Percentiles rank a stretch among this genome's conserved stretches.
phyloP scores from a whole-genome alignment of 1,140 invertebrate species.

The Anthonomus grandis region DNA sequence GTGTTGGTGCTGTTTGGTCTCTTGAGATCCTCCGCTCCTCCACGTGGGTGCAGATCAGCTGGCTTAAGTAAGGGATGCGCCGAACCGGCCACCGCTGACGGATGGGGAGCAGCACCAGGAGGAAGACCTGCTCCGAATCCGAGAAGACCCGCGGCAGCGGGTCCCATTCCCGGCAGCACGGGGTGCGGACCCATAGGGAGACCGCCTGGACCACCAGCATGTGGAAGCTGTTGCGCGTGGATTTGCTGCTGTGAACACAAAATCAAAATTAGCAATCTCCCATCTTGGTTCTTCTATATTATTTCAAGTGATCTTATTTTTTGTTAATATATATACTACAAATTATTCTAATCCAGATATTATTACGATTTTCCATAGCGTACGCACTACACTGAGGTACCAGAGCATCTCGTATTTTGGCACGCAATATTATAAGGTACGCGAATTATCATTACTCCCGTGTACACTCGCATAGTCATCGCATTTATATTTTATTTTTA shows the following conservation, averaged over 20 bases:
- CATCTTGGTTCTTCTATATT: neutral
- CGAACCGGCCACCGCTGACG: conserved; percentile 50
- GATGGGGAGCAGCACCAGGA: conserved; percentile 51
- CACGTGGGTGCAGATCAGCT: conserved; percentile 60
- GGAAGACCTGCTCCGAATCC: conserved; percentile 52
- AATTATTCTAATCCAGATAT: too few relatives aligned
- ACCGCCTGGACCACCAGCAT: conserved; percentile 65
- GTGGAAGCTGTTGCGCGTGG: conserved; percentile 83
- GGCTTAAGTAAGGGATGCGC: conserved; percentile 58
- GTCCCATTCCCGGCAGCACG: conserved; percentile 56
- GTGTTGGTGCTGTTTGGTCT: conserved; percentile 44
- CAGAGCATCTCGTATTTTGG: too few relatives aligned
- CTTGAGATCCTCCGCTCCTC: conserved; percentile 43
- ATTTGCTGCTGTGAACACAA: conserved; percentile 68
- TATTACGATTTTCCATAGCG: too few relatives aligned
- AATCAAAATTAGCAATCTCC: neutral
- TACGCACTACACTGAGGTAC: too few relatives aligned
- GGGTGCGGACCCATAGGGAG: conserved; percentile 69
- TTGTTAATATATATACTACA: too few relatives aligned
- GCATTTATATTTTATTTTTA: too few relatives aligned
- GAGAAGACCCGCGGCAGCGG: conserved; percentile 41
- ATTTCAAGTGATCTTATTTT: too few relatives aligned
- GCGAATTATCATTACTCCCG: too few relatives aligned
- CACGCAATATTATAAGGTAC: too few relatives aligned
- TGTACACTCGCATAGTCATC: too few relatives aligned